These are phyloP conservation scores for Anastrepha obliqua DNA, from an alignment of 1,140 invertebrate species.

Conservation along the genomic window DNA sequence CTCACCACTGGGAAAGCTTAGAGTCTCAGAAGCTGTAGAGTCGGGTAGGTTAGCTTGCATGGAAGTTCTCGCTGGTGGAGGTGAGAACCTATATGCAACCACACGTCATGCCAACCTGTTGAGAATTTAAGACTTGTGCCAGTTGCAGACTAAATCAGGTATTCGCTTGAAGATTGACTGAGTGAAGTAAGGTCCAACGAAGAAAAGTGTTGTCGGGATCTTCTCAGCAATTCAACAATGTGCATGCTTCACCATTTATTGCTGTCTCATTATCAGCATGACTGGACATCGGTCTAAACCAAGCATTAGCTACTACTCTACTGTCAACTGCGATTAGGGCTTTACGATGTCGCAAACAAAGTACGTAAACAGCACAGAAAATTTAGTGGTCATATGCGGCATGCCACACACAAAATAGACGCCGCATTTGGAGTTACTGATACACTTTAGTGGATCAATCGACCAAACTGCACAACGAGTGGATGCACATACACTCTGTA, in stretches of 20 bases:
- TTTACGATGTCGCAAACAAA: background rate
- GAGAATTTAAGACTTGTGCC: too few relatives aligned
- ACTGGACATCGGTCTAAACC: background rate
- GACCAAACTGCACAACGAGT: background rate
- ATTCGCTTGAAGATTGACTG: too few relatives aligned
- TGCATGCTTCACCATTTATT: background rate
- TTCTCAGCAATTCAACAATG: too few relatives aligned
- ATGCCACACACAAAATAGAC: conserved; percentile 41
- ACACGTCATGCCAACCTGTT: too few relatives aligned
- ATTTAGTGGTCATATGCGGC: background rate
- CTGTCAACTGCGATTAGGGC: background rate
- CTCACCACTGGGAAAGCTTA: too few relatives aligned
- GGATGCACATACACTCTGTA: background rate
- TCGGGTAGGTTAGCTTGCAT: too few relatives aligned
- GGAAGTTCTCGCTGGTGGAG: too few relatives aligned
- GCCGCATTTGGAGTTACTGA: conserved; percentile 48
- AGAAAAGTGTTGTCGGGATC: too few relatives aligned
- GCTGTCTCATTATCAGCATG: background rate
- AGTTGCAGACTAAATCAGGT: too few relatives aligned
- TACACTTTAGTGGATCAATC: conserved; percentile 16
- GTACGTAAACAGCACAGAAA: conserved; percentile 2
- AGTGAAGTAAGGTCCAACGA: too few relatives aligned
- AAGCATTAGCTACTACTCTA: background rate
- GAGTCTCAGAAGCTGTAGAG: too few relatives aligned
- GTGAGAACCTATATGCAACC: too few relatives aligned